Evolutionary conservation across 2,888 invertebrate genomes (phyloP).

Genomic region (Dryocosmus kuriphilus): DNA sequence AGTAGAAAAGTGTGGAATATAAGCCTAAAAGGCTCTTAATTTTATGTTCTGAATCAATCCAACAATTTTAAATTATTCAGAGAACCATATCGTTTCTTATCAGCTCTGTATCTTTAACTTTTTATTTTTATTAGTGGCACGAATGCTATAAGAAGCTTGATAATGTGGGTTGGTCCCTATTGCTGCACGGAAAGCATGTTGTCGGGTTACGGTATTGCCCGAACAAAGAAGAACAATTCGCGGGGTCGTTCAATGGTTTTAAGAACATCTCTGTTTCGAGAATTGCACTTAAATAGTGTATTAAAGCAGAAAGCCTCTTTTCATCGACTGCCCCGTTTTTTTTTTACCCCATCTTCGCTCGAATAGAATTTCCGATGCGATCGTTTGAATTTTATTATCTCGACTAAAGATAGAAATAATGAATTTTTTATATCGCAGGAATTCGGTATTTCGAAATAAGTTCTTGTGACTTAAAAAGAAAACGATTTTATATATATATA

Average conservation of each 20-base stretch:
- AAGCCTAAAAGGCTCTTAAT: too few species aligned
- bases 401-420: slow-evolving; percentile 27
- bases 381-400: slow-evolving; percentile 30
- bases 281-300: slow-evolving; percentile 63
- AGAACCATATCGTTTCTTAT: background rate
- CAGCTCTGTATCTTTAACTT: background rate
- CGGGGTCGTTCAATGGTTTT: slow-evolving; percentile 63
- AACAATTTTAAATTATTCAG: too few species aligned
- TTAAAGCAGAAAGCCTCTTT: slow-evolving; percentile 58
- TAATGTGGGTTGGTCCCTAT: slow-evolving; percentile 31
- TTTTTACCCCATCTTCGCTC: background rate
- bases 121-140: background rate
- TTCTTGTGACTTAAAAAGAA: background rate
- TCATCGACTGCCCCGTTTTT: slow-evolving; percentile 48
- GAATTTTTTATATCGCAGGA: background rate
- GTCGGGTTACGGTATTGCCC: slow-evolving; percentile 56
- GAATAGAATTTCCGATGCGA: slow-evolving; percentile 28
- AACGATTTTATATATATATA: too few species aligned
- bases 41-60: too few species aligned
- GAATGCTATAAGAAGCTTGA: background rate
- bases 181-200: slow-evolving; percentile 50
- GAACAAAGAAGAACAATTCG: slow-evolving; percentile 66
- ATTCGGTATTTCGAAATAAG: background rate
- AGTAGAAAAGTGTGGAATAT: too few species aligned
- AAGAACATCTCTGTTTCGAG: slow-evolving; percentile 61